A percentile compares a stretch with the other conserved stretches of the same genome.
Evolutionary conservation across 2,888 invertebrate genomes (phyloP).

Genomic region (Diploptera punctata): DNA sequence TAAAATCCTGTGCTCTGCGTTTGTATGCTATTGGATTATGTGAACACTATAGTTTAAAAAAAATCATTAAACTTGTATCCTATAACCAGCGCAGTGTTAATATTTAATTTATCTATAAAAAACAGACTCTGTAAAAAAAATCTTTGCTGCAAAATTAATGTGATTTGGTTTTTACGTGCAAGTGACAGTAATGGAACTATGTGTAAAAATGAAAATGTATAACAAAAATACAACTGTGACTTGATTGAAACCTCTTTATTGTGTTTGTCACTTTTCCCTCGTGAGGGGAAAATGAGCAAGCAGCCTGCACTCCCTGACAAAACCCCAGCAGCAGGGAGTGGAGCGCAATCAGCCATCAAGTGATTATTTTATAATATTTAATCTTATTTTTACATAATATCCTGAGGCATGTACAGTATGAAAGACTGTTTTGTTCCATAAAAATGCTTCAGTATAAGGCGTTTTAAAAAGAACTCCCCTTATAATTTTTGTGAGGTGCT

Average conservation of each 20-base stretch:
- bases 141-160: slow-evolving; percentile 32
- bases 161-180: slow-evolving; percentile 31
- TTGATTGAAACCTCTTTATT: slow-evolving; percentile 1
- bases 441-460: not conserved
- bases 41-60: slow-evolving; percentile 18
- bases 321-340: not conserved
- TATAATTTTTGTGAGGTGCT: slow-evolving; percentile 32
- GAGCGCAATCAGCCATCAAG: not conserved
- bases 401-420: slow-evolving; percentile 36
- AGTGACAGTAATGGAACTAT: slow-evolving; percentile 34
- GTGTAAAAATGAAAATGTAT: slow-evolving; percentile 29
- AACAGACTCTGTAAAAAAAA: slow-evolving; percentile 1
- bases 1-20: slow-evolving; percentile 32
- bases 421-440: slow-evolving; percentile 14
- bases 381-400: slow-evolving; percentile 38
- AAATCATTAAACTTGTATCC: slow-evolving; percentile 22
- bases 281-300: not conserved
- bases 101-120: slow-evolving; percentile 21
- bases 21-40: slow-evolving; percentile 29
- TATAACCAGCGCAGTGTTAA: slow-evolving; percentile 30
- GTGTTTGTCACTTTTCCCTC: not conserved
- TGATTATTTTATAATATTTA: slow-evolving; percentile 38
- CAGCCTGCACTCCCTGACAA: not conserved
- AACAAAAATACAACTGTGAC: slow-evolving; percentile 17
- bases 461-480: slow-evolving; percentile 1